Percentiles rank a stretch among this genome's conserved stretches.
Evolutionary conservation across 2,113 vertebrate genomes (phyloP).

Genomic region (Prochilodus magdalenae): DNA sequence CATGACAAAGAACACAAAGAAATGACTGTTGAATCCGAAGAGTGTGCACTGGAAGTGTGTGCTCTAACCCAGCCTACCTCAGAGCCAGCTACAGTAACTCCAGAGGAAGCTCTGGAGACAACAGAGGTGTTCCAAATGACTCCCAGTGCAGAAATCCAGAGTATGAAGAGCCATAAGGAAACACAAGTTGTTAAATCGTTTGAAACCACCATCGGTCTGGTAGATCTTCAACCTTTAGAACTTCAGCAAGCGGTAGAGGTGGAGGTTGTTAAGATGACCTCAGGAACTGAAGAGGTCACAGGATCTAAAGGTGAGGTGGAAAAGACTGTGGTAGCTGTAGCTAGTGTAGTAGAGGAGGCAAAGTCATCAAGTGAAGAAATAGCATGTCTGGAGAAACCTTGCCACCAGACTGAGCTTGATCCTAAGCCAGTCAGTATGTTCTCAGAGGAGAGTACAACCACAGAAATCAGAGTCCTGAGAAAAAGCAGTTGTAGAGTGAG

Average conservation of each 20-base stretch:
- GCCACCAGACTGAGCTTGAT: not conserved
- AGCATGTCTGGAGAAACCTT: not conserved
- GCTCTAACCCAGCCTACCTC: not conserved
- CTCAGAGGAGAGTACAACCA: not conserved
- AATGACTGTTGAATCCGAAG: constrained; percentile 14
- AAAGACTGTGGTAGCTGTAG: not conserved
- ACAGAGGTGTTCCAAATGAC: not conserved
- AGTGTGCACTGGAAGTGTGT: not conserved
- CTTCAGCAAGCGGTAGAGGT: constrained; percentile 40
- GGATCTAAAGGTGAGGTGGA: not conserved
- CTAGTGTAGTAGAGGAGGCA: not conserved
- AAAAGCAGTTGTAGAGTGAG: not conserved
- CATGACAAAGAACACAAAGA: constrained; percentile 41
- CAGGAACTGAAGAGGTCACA: constrained; percentile 48
- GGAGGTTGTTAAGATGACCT: constrained; percentile 57
- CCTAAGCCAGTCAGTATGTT: not conserved
- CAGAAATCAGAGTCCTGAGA: not conserved
- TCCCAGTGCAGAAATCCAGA: constrained; percentile 25
- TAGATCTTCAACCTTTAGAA: constrained; percentile 10
- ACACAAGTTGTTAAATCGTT: constrained; percentile 5
- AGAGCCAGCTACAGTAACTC: constrained; percentile 8
- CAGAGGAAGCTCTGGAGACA: constrained; percentile 23
- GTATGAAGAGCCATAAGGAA: constrained; percentile 16
- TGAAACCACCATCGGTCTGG: constrained; percentile 16
- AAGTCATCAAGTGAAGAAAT: not conserved